Base-by-base conservation (phyloP, 2,113 vertebrate species). In the Podocnemis expansa region DNA sequence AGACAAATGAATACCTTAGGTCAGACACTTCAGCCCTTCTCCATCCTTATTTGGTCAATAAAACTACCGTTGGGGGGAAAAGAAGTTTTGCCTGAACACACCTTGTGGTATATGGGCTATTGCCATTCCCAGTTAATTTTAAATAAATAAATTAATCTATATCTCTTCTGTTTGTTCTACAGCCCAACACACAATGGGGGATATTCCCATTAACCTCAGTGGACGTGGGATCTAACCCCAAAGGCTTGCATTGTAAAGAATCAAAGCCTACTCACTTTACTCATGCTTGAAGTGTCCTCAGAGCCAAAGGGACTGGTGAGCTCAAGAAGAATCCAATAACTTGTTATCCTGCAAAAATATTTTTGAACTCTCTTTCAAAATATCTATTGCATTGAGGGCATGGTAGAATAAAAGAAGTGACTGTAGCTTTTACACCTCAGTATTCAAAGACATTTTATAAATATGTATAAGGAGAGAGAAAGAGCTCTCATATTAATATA, bases 81-180 rank as follows among this genome's bases (percentile, higher is more conserved):
- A 27, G 25, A 75, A 25, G 38, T 41, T 75, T 27, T 76, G 41
- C 73, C 73, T 8, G 38, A 27, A 70, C 38, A 38, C 38, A 70
- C 19, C 63, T 22, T 38, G 19, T 38, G 63, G 17, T 11, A 38
- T 38, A 38, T 3, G 4, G 17, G 34, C 63, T 67, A 67, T 5
- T 38, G 63, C 19, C n/a, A 70, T 70, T 67, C 63, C 17, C 38
- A 70, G n/a, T 52, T 58, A 0, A 83, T 93, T 94, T 93, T 88
- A 88, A 92, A 92, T 91, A 80, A n/a, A n/a, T n/a, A n/a, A n/a
- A n/a, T 79, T 79, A 90, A 82, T 14, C 31, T 41, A 83, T 21
- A 83, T 29, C 10, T 41, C 17, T 8, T 60, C 67, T 54, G 52
- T 54, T 45, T 94, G 51, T 90, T 60, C 80, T 0, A 0, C 54